Conservation (phyloP, 2,113 vertebrate species). For the Oryzias celebensis region DNA sequence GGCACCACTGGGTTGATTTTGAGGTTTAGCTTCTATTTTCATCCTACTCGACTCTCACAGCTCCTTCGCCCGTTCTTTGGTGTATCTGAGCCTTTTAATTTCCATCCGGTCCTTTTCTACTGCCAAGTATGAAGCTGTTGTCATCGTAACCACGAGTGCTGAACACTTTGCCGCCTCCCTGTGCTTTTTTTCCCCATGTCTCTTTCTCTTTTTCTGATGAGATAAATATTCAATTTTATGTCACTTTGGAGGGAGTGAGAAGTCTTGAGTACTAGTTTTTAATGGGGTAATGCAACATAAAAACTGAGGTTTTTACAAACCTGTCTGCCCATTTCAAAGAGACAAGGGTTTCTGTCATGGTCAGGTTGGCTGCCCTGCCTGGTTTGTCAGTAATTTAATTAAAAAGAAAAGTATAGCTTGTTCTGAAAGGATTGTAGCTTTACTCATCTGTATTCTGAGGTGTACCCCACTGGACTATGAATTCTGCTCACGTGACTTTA, state of each 20-base stretch:
- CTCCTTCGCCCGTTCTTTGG: conserved; percentile 35
- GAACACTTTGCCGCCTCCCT: conserved; percentile 13
- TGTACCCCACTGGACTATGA: conserved; percentile 22
- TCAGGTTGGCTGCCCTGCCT: conserved; percentile 40
- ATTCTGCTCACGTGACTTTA: conserved; percentile 2
- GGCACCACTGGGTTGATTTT: conserved; percentile 18
- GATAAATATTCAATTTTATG: conserved; percentile 67
- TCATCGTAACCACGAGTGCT: conserved; percentile 58
- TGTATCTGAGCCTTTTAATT: conserved; percentile 7
- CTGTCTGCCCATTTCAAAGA: conserved; percentile 45
- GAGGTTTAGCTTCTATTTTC: conserved; percentile 43
- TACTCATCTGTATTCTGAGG: conserved; percentile 28
- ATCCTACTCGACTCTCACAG: conserved; percentile 20
- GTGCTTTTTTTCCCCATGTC: conserved; percentile 9
- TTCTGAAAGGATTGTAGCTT: conserved; percentile 44
- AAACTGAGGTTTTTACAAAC: conserved; percentile 49
- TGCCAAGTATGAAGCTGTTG: conserved; percentile 48
- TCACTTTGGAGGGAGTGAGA: conserved; percentile 17
- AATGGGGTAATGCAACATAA: conserved; percentile 28
- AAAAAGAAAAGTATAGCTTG: conserved; percentile 61
- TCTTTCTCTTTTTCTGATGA: conserved; percentile 33
- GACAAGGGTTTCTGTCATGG: conserved; percentile 49
- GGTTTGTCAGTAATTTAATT: conserved; percentile 71
- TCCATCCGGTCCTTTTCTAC: conserved; percentile 35
- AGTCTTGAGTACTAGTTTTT: conserved; percentile 35